Evolutionary conservation across 2,113 vertebrate genomes (phyloP).

Genomic region (Poeciliopsis retropinna): DNA sequence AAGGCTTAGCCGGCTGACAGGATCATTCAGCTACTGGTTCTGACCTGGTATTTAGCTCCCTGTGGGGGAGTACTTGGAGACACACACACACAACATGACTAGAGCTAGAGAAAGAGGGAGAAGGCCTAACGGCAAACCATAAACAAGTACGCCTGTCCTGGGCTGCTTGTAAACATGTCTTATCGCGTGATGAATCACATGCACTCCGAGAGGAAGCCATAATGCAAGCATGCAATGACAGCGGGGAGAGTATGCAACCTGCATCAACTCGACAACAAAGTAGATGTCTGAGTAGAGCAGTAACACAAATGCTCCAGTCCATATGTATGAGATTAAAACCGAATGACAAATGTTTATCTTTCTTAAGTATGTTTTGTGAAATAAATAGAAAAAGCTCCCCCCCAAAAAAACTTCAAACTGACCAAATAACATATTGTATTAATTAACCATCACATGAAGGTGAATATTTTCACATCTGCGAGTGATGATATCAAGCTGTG

Average conservation of each 20-base stretch:
- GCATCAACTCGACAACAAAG: constrained; percentile 3
- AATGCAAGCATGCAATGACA: constrained; percentile 35
- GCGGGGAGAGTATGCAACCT: constrained; percentile 15
- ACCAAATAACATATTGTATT: constrained; percentile 46
- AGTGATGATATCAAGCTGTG: constrained; percentile 52
- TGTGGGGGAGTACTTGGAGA: constrained; percentile 45
- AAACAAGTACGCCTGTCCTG: constrained; percentile 48
- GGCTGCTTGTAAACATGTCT: constrained; percentile 59
- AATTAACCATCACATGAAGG: constrained; percentile 50
- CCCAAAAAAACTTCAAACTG: constrained; percentile 15
- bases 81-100: constrained; percentile 11
- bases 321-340: neutral
- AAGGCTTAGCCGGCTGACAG: constrained; percentile 71
- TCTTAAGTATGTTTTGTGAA: constrained; percentile 40
- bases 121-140: constrained; percentile 52
- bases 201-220: constrained; percentile 25
- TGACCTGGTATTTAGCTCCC: constrained; percentile 63
- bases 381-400: constrained; percentile 33
- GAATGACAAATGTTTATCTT: constrained; percentile 21
- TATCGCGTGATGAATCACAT: constrained; percentile 39
- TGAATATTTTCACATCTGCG: constrained; percentile 67
- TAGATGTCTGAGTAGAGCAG: constrained; percentile 11
- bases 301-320: neutral
- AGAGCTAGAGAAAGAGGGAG: constrained; percentile 25
- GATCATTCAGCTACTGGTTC: constrained; percentile 70